Percentiles rank a stretch among this genome's conserved stretches.
Conservation (phyloP, 2,797 vertebrate genomes). For the Austrolebias charrua region DNA sequence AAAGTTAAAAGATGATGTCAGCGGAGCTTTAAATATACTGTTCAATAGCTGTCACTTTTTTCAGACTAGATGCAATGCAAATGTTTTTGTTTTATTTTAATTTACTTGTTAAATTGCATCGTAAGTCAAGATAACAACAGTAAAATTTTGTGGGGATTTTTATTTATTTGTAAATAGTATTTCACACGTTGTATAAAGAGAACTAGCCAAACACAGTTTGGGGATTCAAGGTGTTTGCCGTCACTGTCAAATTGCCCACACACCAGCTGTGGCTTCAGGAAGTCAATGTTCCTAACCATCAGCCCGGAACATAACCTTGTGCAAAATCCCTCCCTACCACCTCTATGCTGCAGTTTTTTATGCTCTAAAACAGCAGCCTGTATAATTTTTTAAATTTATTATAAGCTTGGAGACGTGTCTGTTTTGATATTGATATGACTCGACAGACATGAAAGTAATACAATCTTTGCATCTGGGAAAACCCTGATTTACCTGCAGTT, state of each 20-base stretch:
- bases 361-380: neutral
- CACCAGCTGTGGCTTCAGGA: conserved; percentile 6
- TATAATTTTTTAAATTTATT: neutral
- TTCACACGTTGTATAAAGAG: neutral
- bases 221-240: neutral
- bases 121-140: neutral
- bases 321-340: neutral
- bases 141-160: neutral
- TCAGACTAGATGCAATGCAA: neutral
- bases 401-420: neutral
- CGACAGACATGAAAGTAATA: neutral
- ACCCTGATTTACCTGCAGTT: no score
- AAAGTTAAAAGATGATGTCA: no score
- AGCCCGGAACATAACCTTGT: neutral
- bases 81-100: neutral
- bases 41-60: neutral
- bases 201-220: neutral
- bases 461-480: neutral
- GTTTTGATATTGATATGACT: neutral
- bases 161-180: neutral
- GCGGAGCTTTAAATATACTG: no score
- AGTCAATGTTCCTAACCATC: neutral
- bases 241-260: neutral
- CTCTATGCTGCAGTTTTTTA: neutral
- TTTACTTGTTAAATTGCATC: conserved; percentile 1